phyloP scores from a whole-genome alignment of 2,888 invertebrate species.

The Platycheirus rosarum region DNA sequence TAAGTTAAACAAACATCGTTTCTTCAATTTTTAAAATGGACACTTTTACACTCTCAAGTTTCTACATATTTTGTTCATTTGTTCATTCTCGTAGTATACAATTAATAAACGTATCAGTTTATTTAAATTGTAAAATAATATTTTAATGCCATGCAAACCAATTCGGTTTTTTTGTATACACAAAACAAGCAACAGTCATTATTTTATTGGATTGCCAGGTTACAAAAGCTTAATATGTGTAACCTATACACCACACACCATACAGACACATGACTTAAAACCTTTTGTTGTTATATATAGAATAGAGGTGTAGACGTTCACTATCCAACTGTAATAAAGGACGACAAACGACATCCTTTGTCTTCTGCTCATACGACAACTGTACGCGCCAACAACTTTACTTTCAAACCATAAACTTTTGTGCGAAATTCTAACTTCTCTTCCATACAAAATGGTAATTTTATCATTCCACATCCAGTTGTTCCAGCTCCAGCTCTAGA shows the following conservation, averaged over 20 bases:
- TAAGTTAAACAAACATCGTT: too few relatives aligned
- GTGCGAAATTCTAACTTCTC: slow-evolving; percentile 30
- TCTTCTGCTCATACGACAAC: neutral
- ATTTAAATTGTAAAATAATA: slow-evolving; percentile 12
- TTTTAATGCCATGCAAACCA: slow-evolving; percentile 1
- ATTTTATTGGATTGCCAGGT: slow-evolving; percentile 42
- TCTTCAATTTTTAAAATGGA: too few relatives aligned
- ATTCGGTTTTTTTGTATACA: slow-evolving; percentile 10
- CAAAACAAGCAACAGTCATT: slow-evolving; percentile 12
- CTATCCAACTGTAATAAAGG: slow-evolving; percentile 27
- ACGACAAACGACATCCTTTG: slow-evolving; percentile 39
- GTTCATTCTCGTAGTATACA: too few relatives aligned
- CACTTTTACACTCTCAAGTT: too few relatives aligned
- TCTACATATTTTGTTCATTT: too few relatives aligned
- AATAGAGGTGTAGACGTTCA: too few relatives aligned
- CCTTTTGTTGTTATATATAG: too few relatives aligned
- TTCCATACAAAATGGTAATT: slow-evolving; percentile 35
- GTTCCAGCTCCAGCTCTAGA: slow-evolving; percentile 13
- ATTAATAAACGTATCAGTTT: slow-evolving; percentile 4
- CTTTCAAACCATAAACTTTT: slow-evolving; percentile 42
- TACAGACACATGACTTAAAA: too few relatives aligned
- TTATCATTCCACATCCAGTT: slow-evolving; percentile 25
- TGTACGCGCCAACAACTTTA: slow-evolving; percentile 30
- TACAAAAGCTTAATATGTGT: slow-evolving; percentile 42
- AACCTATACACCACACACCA: slow-evolving; percentile 31